phyloP scores from a whole-genome alignment of 2,888 invertebrate genomes.

The Coronaproctus castanopsis region DNA sequence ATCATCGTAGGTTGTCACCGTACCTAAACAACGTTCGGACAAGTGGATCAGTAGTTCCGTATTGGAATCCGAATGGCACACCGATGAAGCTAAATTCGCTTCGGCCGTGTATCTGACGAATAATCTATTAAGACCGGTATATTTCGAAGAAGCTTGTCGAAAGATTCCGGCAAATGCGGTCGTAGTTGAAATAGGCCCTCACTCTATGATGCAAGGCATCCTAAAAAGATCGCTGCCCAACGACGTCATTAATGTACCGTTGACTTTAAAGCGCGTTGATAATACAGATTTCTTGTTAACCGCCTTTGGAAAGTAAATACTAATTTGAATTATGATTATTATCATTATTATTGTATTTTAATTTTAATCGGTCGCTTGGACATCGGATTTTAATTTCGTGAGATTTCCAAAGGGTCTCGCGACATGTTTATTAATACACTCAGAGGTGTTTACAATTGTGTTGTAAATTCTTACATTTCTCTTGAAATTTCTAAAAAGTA shows the following conservation, averaged over 20 bases:
- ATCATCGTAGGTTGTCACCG: conserved; percentile 30
- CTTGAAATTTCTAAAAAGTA: too few relatives aligned
- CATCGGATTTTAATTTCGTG: too few relatives aligned
- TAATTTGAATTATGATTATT: too few relatives aligned
- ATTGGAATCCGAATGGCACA: conserved; percentile 36
- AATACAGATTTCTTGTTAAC: conserved; percentile 35
- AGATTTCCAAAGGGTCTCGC: too few relatives aligned
- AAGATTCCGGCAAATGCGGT: conserved; percentile 46
- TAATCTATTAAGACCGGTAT: conserved; percentile 31
- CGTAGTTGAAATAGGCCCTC: conserved; percentile 39
- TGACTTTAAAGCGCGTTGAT: conserved; percentile 42
- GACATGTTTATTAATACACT: too few relatives aligned
- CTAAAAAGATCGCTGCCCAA: conserved; percentile 34
- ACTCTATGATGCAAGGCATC: conserved; percentile 38
- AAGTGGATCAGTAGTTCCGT: conserved; percentile 45
- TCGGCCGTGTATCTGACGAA: conserved; percentile 37
- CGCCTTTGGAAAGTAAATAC: conserved; percentile 40
- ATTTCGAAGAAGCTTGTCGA: conserved; percentile 35
- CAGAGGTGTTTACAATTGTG: too few relatives aligned
- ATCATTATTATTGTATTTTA: too few relatives aligned
- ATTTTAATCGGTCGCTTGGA: too few relatives aligned
- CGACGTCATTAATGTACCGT: conserved; percentile 39
- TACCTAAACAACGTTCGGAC: conserved; percentile 31
- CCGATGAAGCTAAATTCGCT: conserved; percentile 28
- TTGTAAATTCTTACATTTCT: too few relatives aligned